Percentiles rank a stretch among this genome's conserved stretches.
Evolutionary conservation across 2,888 invertebrate species (phyloP).

Genomic region (Stictocephala bisonia): DNA sequence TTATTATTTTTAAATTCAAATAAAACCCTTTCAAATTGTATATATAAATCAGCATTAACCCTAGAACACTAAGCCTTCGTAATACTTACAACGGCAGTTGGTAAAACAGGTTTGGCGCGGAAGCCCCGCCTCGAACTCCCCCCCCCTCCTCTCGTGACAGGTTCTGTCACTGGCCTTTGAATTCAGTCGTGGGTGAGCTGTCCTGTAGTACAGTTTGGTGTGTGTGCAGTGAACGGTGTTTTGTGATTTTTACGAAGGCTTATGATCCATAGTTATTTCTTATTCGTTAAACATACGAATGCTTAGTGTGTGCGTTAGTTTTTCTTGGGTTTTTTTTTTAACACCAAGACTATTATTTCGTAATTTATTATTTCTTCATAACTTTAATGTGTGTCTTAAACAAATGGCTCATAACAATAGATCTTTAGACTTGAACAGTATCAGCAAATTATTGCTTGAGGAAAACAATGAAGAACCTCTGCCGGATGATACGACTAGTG

Average conservation of each 20-base stretch:
- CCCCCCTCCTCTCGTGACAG: slow-evolving; percentile 14
- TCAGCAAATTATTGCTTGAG: slow-evolving; percentile 3
- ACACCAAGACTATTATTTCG: neutral
- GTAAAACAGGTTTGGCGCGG: slow-evolving; percentile 14
- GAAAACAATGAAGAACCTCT: slow-evolving; percentile 22
- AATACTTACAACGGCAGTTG: slow-evolving; percentile 15
- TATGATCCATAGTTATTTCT: slow-evolving; percentile 3
- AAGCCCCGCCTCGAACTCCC: slow-evolving; percentile 10
- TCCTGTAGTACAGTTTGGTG: neutral
- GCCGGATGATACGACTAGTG: slow-evolving; percentile 16
- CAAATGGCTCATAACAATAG: slow-evolving; percentile 10
- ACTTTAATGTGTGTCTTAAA: neutral
- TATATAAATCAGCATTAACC: no score
- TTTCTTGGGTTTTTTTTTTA: no score
- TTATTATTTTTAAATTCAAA: no score
- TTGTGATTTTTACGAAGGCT: neutral
- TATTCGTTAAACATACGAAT: slow-evolving; percentile 13
- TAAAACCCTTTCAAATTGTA: no score
- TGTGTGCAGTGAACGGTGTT: neutral
- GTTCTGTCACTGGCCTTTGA: neutral
- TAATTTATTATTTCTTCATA: neutral
- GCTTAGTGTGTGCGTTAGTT: slow-evolving; percentile 8
- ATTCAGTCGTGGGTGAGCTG: slow-evolving; percentile 2
- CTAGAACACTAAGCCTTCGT: slow-evolving; percentile 21
- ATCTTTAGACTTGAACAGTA: slow-evolving; percentile 7